These are phyloP conservation scores for Nycticorax nycticorax DNA, from an alignment of 2,113 vertebrate species.

Conservation along the genomic window DNA sequence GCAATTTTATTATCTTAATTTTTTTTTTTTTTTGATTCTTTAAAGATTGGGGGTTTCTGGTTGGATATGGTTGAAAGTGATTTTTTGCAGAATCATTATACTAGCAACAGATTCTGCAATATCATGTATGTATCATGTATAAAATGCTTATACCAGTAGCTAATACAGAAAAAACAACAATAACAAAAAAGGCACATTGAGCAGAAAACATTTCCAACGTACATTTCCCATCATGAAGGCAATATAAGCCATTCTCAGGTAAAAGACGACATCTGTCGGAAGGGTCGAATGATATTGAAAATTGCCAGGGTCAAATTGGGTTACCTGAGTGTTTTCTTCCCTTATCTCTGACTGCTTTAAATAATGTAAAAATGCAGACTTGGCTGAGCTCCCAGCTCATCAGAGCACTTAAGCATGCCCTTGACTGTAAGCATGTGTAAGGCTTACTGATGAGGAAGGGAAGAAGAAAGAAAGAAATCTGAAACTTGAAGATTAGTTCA, in stretches of 20 bases:
- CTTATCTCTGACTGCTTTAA: constrained; percentile 1
- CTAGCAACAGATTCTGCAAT: background rate
- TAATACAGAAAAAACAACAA: background rate
- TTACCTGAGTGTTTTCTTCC: background rate
- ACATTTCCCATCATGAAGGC: background rate
- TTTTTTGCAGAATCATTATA: background rate
- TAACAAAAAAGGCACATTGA: background rate
- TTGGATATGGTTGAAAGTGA: background rate
- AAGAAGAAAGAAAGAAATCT: background rate
- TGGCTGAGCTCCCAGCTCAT: constrained; percentile 33
- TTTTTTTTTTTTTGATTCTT: background rate
- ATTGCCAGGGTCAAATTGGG: background rate
- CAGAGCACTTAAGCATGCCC: background rate
- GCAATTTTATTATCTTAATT: background rate
- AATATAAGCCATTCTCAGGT: background rate
- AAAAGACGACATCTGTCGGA: background rate
- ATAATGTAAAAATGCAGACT: constrained; percentile 19
- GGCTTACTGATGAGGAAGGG: background rate
- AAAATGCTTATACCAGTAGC: background rate
- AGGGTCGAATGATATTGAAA: background rate
- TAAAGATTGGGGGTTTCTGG: background rate
- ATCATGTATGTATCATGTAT: background rate
- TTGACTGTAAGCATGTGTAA: background rate
- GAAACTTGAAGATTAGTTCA: background rate
- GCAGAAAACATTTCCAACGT: background rate